These are phyloP conservation scores for Acipenser ruthenus DNA, from an alignment of 2,797 vertebrate species.

Conservation along the genomic window DNA sequence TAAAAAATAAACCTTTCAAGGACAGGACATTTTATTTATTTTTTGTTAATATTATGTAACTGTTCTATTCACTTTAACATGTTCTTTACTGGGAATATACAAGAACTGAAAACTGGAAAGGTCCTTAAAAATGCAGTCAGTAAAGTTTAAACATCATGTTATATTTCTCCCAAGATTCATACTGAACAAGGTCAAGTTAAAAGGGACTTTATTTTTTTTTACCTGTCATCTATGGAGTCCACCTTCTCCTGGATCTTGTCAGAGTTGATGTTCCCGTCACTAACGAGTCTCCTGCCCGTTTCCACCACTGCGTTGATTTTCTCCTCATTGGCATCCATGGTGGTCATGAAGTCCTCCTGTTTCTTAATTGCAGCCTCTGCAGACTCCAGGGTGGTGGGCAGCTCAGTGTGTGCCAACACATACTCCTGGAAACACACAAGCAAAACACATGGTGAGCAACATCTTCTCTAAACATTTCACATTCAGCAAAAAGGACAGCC, in stretches of 20 bases:
- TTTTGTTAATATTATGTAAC: no score
- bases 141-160: no score
- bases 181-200: no score
- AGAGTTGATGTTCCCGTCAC: slow-evolving; percentile 83
- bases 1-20: no score
- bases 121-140: no score
- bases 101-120: no score
- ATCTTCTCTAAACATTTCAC: no score
- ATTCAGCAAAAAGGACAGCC: no score
- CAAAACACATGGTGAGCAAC: neutral
- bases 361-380: slow-evolving; percentile 95
- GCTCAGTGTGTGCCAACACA: slow-evolving; percentile 91
- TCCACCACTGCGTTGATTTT: slow-evolving; percentile 90
- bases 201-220: neutral
- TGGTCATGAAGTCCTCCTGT: slow-evolving; percentile 98
- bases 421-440: slow-evolving; percentile 69
- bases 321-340: slow-evolving; percentile 93
- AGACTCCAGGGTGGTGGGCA: slow-evolving; percentile 88
- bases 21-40: no score
- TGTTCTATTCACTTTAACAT: no score
- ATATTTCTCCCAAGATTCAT: no score
- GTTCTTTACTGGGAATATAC: no score
- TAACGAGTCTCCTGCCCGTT: slow-evolving; percentile 81
- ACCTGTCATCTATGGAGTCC: slow-evolving; percentile 93
- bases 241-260: slow-evolving; percentile 81